Evolutionary conservation across 2,888 invertebrate species (phyloP), one percentile per base, ranked within the genome.

Genomic region (Polyploca ridens): DNA sequence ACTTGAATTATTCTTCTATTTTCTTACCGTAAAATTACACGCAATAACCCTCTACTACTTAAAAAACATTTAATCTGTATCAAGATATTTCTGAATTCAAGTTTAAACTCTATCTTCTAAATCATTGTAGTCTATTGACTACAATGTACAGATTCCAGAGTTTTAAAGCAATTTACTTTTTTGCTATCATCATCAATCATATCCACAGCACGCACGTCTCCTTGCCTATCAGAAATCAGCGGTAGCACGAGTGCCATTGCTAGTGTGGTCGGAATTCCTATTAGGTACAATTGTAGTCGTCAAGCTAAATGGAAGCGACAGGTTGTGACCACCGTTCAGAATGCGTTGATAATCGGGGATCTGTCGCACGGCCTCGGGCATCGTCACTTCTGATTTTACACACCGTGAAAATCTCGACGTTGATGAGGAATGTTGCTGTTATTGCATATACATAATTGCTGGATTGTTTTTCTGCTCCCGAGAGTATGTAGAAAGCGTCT

Each of bases 311-410:
- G 69, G 77, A 73, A 73, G 76, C 69, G 81, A 82, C 83, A 85
- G 82, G 84, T 83, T 84, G 81, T 74, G 76, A 70, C 64, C 67
- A 69, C 87, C 90, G 88, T 88, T 88, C 87, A 89, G 86, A 92
- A 94, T 90, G 91, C 93, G 93, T 90, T 78, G 84, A 90, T 88
- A 93, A 93, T 93, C 87, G 86, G 86, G 71, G 89, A 92, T 92
- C 90, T 91, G 93, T 94, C 93, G 90, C 93, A 93, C 93, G 93
- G 90, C 88, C 90, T 77, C 80, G 69, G 71, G 72, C 74, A 68
- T 78, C 80, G 11, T 80, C 75, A 73, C 73, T 78, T 81, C 76
- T 77, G 75, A 79, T 81, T 80, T 80, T 77, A 77, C 70, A 73
- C 72, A 73, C 81, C 82, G 82, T 86, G 79, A 81, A 78, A 74